Conservation (phyloP, 1,140 invertebrate species). For the Cyphomyrmex costatus region DNA sequence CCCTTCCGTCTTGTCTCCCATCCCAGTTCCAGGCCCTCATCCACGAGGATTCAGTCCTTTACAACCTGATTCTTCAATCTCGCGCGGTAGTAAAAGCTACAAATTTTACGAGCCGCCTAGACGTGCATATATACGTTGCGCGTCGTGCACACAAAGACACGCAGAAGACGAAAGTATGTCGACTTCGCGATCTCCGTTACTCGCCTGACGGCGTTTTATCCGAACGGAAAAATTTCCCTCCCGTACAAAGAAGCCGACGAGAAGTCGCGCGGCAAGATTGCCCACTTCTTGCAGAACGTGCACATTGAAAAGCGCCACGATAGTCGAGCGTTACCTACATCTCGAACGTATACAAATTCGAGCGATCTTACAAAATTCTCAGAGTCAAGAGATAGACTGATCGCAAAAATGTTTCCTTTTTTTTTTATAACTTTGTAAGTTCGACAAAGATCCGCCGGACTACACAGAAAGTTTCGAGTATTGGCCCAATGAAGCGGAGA, state of each 20-base stretch:
- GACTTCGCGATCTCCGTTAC: constrained; percentile 51
- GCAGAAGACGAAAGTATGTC: constrained; percentile 51
- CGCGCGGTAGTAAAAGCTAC: constrained; percentile 78
- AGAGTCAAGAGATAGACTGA: constrained; percentile 17
- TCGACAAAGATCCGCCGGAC: constrained; percentile 9
- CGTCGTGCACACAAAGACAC: constrained; percentile 5
- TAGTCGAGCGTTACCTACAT: constrained; percentile 24
- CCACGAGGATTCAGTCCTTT: constrained; percentile 75
- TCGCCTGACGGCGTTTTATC: constrained; percentile 42
- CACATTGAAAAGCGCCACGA: constrained; percentile 41
- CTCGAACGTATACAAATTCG: constrained; percentile 52
- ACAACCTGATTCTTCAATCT: constrained; percentile 82
- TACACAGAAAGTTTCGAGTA: constrained; percentile 41
- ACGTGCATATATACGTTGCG: constrained; percentile 45
- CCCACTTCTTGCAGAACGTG: constrained; percentile 51
- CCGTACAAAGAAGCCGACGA: constrained; percentile 43
- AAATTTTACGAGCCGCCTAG: constrained; percentile 78
- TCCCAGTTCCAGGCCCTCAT: constrained; percentile 61
- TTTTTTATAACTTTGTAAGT: neutral
- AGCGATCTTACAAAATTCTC: constrained; percentile 25
- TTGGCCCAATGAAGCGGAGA: constrained; percentile 38
- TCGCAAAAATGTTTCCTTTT: constrained; percentile 7
- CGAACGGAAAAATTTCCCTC: constrained; percentile 57
- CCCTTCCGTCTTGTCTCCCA: constrained; percentile 54
- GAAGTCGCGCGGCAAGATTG: constrained; percentile 58